A percentile compares a stretch with the other conserved stretches of the same genome.
These are phyloP conservation scores for Cuniculus paca DNA, from an alignment of 2,797 vertebrate genomes.

Conservation along the genomic window DNA sequence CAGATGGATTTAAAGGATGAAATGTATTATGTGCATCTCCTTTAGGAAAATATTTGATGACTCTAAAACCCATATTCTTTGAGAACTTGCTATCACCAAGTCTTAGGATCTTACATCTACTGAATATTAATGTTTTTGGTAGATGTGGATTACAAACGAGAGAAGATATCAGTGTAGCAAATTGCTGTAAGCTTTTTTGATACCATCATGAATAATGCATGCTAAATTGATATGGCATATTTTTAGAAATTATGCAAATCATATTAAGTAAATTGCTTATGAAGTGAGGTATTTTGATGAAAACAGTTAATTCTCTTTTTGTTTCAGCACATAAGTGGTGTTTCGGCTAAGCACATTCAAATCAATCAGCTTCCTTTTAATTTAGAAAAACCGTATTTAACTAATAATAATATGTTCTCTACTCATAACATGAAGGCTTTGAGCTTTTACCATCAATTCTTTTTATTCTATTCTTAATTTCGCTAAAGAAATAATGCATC, in stretches of 20 bases:
- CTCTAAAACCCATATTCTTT: conserved; percentile 67
- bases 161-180: conserved; percentile 73
- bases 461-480: conserved; percentile 43
- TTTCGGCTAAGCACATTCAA: conserved; percentile 69
- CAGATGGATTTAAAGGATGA: conserved; percentile 76
- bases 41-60: conserved; percentile 78
- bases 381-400: conserved; percentile 66
- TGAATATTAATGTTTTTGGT: conserved; percentile 74
- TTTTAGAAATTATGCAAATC: conserved; percentile 86
- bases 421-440: conserved; percentile 51
- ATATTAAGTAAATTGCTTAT: conserved; percentile 84
- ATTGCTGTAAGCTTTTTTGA: conserved; percentile 80
- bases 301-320: conserved; percentile 83
- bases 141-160: conserved; percentile 65
- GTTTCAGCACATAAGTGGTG: conserved; percentile 71
- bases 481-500: conserved; percentile 16
- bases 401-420: conserved; percentile 73
- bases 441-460: conserved; percentile 2
- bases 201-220: conserved; percentile 87
- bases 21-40: conserved; percentile 61
- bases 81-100: conserved; percentile 64
- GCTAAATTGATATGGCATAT: conserved; percentile 81
- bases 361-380: conserved; percentile 62
- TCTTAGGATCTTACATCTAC: conserved; percentile 62
- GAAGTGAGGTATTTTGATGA: conserved; percentile 85